phyloP scores from a whole-genome alignment of 1,140 invertebrate species.

The Dryas iulia region DNA sequence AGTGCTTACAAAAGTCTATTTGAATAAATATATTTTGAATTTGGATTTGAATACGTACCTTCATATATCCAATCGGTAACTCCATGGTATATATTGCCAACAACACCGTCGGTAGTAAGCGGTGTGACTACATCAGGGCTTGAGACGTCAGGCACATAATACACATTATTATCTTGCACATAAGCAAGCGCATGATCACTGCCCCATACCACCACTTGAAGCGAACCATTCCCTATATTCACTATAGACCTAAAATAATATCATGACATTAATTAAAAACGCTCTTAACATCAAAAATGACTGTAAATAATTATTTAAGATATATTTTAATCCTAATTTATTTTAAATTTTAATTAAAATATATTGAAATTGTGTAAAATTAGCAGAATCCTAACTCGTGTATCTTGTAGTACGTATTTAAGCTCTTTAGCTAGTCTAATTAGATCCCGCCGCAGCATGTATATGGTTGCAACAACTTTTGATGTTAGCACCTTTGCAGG shows the following conservation, averaged over 20 bases:
- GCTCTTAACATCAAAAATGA: too few relatives aligned
- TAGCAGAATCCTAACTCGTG: neutral
- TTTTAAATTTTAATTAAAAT: neutral
- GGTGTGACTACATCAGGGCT: conserved; percentile 58
- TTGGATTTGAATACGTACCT: conserved; percentile 58
- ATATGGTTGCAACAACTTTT: neutral
- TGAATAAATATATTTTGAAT: too few relatives aligned
- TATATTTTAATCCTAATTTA: too few relatives aligned
- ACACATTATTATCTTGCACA: conserved; percentile 91
- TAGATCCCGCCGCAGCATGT: neutral
- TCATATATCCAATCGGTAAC: conserved; percentile 90
- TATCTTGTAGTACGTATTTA: too few relatives aligned
- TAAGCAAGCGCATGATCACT: conserved; percentile 85
- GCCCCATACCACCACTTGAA: conserved; percentile 86
- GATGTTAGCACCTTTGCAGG: too few relatives aligned
- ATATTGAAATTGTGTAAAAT: too few relatives aligned
- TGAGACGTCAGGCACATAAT: conserved; percentile 80
- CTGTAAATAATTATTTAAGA: too few relatives aligned
- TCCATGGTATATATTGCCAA: conserved; percentile 87
- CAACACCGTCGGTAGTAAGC: conserved; percentile 83
- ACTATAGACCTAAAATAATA: conserved; percentile 49
- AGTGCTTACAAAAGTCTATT: too few relatives aligned
- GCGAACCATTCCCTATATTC: conserved; percentile 76
- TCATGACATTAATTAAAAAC: too few relatives aligned
- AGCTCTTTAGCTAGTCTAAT: neutral